phyloP scores from a whole-genome alignment of 2,797 vertebrate genomes.

The Gorsachius magnificus region DNA sequence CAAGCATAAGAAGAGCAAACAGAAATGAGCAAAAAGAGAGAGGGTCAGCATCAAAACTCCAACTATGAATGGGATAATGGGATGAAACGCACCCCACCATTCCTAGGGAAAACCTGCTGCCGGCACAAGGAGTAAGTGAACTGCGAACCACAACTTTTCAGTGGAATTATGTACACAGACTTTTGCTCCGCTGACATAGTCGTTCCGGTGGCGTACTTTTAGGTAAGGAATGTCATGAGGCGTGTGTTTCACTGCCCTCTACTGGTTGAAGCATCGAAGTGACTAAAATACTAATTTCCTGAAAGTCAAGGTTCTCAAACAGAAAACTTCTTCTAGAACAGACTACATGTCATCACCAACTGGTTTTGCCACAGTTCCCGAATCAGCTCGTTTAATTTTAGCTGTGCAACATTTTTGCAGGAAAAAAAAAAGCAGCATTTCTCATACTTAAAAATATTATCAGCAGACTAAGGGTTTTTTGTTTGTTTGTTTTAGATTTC shows the following conservation, averaged over 20 bases:
- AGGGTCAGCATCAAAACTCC: background rate
- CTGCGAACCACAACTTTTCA: background rate
- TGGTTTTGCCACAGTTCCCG: background rate
- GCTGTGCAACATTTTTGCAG: background rate
- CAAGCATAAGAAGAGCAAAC: background rate
- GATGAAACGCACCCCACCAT: background rate
- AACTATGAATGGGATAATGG: background rate
- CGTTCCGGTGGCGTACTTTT: accelerated
- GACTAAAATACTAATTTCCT: background rate
- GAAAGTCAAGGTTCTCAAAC: background rate
- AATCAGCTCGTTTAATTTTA: background rate
- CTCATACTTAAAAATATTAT: background rate
- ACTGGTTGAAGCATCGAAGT: background rate
- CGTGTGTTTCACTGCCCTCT: conserved; percentile 6
- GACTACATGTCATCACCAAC: background rate
- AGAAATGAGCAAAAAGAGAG: background rate
- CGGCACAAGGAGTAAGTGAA: background rate
- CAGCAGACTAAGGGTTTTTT: background rate
- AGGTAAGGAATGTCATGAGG: accelerated
- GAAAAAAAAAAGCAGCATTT: background rate
- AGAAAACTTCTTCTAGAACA: background rate
- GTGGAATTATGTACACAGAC: accelerated
- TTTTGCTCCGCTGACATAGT: background rate
- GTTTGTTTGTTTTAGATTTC: background rate
- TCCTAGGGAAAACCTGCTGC: background rate